Evolutionary conservation across 2,113 vertebrate genomes (phyloP), one percentile per base, ranked within the genome.

Genomic region (Murina feae): DNA sequence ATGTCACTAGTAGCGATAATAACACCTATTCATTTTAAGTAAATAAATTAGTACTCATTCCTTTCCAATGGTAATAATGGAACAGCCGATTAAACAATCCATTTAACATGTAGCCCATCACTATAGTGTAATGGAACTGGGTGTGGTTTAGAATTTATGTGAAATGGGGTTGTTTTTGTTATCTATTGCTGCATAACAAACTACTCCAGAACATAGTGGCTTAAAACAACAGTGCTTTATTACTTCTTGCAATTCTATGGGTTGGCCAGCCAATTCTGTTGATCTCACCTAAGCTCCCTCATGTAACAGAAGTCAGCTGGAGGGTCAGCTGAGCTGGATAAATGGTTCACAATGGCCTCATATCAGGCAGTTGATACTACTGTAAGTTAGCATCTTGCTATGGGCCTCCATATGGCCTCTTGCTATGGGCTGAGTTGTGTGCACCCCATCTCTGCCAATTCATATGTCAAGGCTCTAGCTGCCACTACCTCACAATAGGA

Each of bases 11-110:
- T 69, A 85, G 75, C 44, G 92, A 58, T 75, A 42, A 86, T 93
- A 96, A 74, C 23, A 82, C 95, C 81, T 95, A 97, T 95, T 96
- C 86, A 84, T 94, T 96, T 96, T 72, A 96, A 95, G 92, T 95
- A 90, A 96, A 96, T 94, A 96, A 96, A 68, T 93, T 86, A 95
- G 86, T 60, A 92, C 82, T 94, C 66, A 76, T 32, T 94, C 42
- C 85, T 88, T 95, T 94, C 74, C 82, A 86, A 9, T 55, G 44
- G 35, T 80, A 92, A 80, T 93, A 96, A 96, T 96, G 75, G 96
- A 97, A 95, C 66, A 83, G 65, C 93, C 86, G 37, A 94, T 65
- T 94, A 83, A 89, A 88, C 76, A 68, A 88, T 94, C 69, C 35
- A 84, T 63, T 96, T 94, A 66, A 93, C 89, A 47, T 49, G 47